Base-by-base conservation (phyloP, 1,140 invertebrate genomes). In the Leptoteleia sp. region DNA sequence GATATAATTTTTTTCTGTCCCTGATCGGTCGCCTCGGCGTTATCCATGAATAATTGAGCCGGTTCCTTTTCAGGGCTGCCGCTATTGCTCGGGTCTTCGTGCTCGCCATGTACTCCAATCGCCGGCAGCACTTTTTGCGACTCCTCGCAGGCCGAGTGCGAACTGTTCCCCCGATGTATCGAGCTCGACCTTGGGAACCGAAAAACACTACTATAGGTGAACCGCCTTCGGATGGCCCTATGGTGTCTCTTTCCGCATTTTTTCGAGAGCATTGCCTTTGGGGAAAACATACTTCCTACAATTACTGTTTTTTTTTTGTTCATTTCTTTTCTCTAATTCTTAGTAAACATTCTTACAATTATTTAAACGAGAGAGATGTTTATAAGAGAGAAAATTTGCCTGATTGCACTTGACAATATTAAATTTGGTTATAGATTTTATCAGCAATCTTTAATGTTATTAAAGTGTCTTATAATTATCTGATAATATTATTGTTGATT, bases 231-330 rank as follows among this genome's bases (percentile, higher is more conserved):
- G 4, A 72, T 76, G 0, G 45, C 61, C 22, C 73, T 85, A 47
- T 73, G 78, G 61, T 72, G 79, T 38, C 81, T 84, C 22, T 79
- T 67, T 37, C 88, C 82, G 55, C 88, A 90, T 12, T 86, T 80
- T 40, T 90, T 87, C 3, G 89, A 85, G 48, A 90, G 71, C 85
- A 90, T 90, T 27, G 82, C 81, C 89, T 90, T 81, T 19, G 57
- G 78, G 72, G 70, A 73, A 68, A 72, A 45, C n/a, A 71, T n/a
- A 68, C 9, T 47, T 9, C 33, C 43, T 48, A 52, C 17, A 72
- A 40, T 72, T 37, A 72, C 43, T 12, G 15, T 31, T 35, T 9
- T 25, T 62, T 43, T 31, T 50, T n/a, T n/a, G n/a, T n/a, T n/a
- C n/a, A n/a, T n/a, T n/a, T n/a, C n/a, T n/a, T n/a, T n/a, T n/a